Percentiles rank a stretch among this genome's conserved stretches.
Evolutionary conservation across 2,797 vertebrate species (phyloP).

Genomic region (Falco naumanni): DNA sequence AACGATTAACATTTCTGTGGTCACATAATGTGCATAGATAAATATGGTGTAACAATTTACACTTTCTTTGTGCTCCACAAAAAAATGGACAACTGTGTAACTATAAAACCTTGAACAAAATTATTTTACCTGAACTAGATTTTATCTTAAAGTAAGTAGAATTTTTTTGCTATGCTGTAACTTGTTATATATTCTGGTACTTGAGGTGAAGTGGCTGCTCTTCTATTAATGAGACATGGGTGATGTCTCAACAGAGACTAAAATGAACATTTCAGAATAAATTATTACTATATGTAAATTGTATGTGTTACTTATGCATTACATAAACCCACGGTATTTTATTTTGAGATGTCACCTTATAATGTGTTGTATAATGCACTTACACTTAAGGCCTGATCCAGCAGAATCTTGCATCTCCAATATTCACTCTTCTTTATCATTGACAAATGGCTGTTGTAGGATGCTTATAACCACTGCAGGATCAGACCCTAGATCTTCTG

Average conservation of each 20-base stretch:
- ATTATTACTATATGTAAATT: constrained; percentile 89
- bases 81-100: constrained; percentile 75
- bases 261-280: constrained; percentile 88
- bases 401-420: background rate
- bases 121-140: constrained; percentile 82
- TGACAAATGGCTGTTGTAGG: background rate
- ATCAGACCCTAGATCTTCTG: background rate
- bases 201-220: constrained; percentile 74
- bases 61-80: constrained; percentile 77
- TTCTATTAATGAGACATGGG: constrained; percentile 80
- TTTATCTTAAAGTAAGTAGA: constrained; percentile 80
- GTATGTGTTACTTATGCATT: constrained; percentile 72
- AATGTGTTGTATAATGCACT: constrained; percentile 17
- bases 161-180: constrained; percentile 83
- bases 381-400: background rate
- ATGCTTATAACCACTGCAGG: background rate
- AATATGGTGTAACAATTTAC: constrained; percentile 82
- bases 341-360: constrained; percentile 36
- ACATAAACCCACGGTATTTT: constrained; percentile 67
- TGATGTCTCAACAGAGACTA: constrained; percentile 79
- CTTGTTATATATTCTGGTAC: constrained; percentile 85
- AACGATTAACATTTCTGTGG: constrained; percentile 82
- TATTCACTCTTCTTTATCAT: background rate
- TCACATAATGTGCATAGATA: constrained; percentile 84
- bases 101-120: constrained; percentile 77